Evolutionary conservation across 2,888 invertebrate species (phyloP).

Genomic region (Hirtodrosophila trivittata): DNA sequence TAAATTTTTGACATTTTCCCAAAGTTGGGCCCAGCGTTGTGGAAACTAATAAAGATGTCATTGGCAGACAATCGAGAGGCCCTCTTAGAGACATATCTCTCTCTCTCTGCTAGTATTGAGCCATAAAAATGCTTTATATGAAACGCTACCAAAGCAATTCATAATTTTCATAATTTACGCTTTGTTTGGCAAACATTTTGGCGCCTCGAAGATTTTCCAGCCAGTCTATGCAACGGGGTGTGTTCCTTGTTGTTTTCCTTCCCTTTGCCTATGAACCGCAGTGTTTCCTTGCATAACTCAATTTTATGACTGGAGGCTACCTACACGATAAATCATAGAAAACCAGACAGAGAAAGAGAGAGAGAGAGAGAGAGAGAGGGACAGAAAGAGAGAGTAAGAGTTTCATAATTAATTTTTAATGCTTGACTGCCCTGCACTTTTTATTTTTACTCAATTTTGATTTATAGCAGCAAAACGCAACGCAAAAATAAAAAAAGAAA

Average conservation of each 20-base stretch:
- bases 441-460: conserved; percentile 56
- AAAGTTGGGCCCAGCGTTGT: conserved; percentile 59
- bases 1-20: conserved; percentile 67
- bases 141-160: conserved; percentile 58
- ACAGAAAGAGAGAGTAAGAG: conserved; percentile 13
- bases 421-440: conserved; percentile 66
- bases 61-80: conserved; percentile 61
- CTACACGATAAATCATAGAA: conserved; percentile 68
- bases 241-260: conserved; percentile 44
- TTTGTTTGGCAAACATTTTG: conserved; percentile 76
- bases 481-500: conserved; percentile 12
- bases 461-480: conserved; percentile 46
- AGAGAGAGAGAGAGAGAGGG: conserved; percentile 1
- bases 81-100: conserved; percentile 30
- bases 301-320: conserved; percentile 64
- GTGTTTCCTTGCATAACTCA: conserved; percentile 68
- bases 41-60: conserved; percentile 78
- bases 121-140: conserved; percentile 66
- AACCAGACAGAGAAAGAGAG: conserved; percentile 24
- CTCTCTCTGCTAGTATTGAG: conserved; percentile 20
- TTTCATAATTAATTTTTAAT: conserved; percentile 77
- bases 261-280: conserved; percentile 52
- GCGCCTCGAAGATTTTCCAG: conserved; percentile 63
- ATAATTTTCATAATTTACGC: conserved; percentile 78
- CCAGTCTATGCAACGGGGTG: conserved; percentile 55